Conservation (phyloP, 2,113 vertebrate species). For the Grantiella picta region DNA sequence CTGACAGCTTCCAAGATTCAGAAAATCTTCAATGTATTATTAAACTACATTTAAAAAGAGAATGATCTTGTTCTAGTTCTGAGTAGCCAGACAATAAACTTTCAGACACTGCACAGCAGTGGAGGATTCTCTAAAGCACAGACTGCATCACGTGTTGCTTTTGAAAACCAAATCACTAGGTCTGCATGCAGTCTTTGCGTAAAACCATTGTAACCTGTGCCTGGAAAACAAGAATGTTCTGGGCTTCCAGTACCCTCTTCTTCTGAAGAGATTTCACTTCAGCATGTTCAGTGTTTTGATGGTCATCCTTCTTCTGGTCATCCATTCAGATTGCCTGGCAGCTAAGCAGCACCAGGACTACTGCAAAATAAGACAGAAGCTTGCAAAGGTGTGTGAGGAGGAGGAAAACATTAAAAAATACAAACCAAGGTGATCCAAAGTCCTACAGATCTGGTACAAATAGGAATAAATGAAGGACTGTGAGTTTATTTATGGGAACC, state of each 20-base stretch:
- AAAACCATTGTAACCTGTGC: not conserved
- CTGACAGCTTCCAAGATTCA: not conserved
- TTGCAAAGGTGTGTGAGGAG: not conserved
- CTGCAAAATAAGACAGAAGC: not conserved
- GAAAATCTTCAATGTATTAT: not conserved
- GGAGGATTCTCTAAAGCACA: not conserved
- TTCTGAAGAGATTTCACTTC: not conserved
- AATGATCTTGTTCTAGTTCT: not conserved
- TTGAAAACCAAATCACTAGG: not conserved
- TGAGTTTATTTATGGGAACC: not conserved
- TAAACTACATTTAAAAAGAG: not conserved
- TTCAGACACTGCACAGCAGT: not conserved
- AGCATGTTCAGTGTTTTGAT: not conserved
- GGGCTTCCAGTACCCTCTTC: not conserved
- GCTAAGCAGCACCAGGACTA: not conserved
- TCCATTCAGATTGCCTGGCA: not conserved
- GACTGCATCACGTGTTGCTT: not conserved
- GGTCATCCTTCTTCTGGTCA: not conserved
- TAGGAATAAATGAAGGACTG: not conserved
- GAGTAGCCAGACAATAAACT: not conserved
- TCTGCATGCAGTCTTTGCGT: fast-evolving
- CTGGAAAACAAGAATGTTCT: not conserved
- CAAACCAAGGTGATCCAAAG: not conserved
- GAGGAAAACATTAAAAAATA: not conserved
- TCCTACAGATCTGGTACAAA: not conserved